These are phyloP conservation scores for Arnoldichthys spilopterus DNA, from an alignment of 2,797 vertebrate genomes.

Conservation along the genomic window DNA sequence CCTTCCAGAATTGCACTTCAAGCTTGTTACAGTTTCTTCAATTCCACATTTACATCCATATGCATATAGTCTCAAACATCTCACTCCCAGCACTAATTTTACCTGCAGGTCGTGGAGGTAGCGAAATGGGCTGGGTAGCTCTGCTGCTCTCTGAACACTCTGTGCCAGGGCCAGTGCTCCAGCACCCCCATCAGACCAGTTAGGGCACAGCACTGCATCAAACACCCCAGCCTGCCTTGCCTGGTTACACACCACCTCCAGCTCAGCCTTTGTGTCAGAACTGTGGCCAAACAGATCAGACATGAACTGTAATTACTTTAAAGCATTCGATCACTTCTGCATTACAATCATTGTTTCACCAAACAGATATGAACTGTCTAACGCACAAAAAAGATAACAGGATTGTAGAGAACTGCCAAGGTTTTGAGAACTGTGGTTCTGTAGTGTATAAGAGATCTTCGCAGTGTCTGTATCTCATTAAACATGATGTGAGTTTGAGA, in stretches of 20 bases:
- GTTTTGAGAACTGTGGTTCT: too few relatives aligned
- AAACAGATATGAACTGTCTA: neutral
- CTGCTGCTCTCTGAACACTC: slow-evolving; percentile 79
- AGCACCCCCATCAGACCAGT: slow-evolving; percentile 85
- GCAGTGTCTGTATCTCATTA: too few relatives aligned
- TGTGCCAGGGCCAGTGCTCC: slow-evolving; percentile 78
- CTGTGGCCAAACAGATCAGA: slow-evolving; percentile 63
- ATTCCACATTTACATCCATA: neutral
- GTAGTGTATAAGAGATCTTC: too few relatives aligned
- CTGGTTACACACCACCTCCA: slow-evolving; percentile 76
- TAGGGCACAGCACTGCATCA: slow-evolving; percentile 81
- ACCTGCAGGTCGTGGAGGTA: slow-evolving; percentile 84
- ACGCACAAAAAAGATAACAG: neutral
- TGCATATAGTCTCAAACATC: too few relatives aligned
- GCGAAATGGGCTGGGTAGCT: slow-evolving; percentile 74
- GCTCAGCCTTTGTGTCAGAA: slow-evolving; percentile 81
- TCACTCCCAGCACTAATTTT: slow-evolving; percentile 11
- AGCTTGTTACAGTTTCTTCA: neutral
- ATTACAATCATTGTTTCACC: neutral
- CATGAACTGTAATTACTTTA: slow-evolving; percentile 16
- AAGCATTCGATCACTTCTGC: neutral
- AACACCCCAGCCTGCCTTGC: slow-evolving; percentile 82
- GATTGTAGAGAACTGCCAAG: too few relatives aligned
- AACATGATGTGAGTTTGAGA: too few relatives aligned
- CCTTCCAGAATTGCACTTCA: too few relatives aligned